These are phyloP conservation scores for Drosophila testacea DNA, from an alignment of 2,888 invertebrate species.

Conservation along the genomic window DNA sequence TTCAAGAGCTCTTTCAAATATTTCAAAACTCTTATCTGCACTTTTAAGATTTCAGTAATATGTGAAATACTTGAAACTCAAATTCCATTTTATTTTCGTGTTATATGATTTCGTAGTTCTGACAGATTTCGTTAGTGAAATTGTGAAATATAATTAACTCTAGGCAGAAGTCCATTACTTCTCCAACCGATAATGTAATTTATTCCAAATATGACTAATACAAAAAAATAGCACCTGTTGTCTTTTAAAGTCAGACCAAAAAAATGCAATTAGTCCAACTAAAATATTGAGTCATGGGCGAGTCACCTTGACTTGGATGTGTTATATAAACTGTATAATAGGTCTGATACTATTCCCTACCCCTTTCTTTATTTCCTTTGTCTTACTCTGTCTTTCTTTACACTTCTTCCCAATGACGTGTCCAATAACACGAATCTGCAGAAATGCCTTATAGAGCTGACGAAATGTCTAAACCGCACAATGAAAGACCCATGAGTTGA, in stretches of 20 bases:
- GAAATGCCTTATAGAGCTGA: constrained; percentile 25
- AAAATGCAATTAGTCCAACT: constrained; percentile 46
- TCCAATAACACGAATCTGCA: constrained; percentile 33
- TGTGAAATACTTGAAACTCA: neutral
- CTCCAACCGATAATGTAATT: constrained; percentile 4
- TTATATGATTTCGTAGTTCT: neutral
- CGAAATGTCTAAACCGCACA: constrained; percentile 38
- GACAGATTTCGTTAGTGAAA: neutral
- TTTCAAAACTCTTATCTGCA: neutral
- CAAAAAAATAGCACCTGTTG: constrained; percentile 30
- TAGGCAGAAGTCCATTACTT: neutral
- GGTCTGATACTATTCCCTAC: neutral
- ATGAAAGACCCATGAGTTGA: constrained; percentile 10
- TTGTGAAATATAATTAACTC: neutral
- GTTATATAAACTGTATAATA: constrained; percentile 4
- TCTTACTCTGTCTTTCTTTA: neutral
- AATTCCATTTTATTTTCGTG: neutral
- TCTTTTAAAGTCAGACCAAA: constrained; percentile 35
- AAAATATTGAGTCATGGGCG: constrained; percentile 40
- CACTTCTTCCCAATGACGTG: constrained; percentile 13
- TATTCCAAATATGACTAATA: constrained; percentile 35
- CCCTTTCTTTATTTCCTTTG: neutral
- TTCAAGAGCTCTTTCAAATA: too few species aligned
- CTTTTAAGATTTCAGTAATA: neutral
- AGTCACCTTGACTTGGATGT: constrained; percentile 12